Evolutionary conservation across 2,888 invertebrate species (phyloP), one percentile per base, ranked within the genome.

Genomic region (Meloe dianella): DNA sequence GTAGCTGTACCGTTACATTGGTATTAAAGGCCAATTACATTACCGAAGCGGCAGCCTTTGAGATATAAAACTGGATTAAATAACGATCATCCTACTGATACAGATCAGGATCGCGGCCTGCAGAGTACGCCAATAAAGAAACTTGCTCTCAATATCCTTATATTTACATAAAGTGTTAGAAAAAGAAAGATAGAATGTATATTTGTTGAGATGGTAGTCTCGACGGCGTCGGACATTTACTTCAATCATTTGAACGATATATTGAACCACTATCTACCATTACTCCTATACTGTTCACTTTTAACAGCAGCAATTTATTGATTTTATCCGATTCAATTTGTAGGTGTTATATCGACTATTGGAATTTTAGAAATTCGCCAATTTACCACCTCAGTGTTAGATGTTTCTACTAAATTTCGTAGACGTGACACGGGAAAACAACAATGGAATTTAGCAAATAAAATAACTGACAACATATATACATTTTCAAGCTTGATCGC

Each of bases 1-100:
- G 69, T 64, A 62, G 68, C 67, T 64, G 65, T 61, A 65, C 68
- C 70, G 66, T 65, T 63, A 66, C 63, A 63, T 62, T 62, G 66
- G 65, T 58, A 68, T 65, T 66, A 68, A 68, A 62, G 64, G 66
- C 66, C 66, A 69, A 69, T 69, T 68, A 68, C 68, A 68, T 68
- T 68, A 68, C 66, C 63, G 56, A 51, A 66, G 69, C 65, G 64
- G 65, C 69, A 54, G 64, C 69, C 69, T 69, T 69, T 69, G 69
- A 69, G 66, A 61, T 69, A 69, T 66, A 66, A 69, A 69, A 69
- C 66, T 61, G 64, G 66, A 69, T 69, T 69, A 69, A 69, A 69
- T 69, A 66, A 66, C 69, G 69, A 69, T 69, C 68, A 68, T 62
- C 66, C 51, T 51, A 64, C 64, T 64, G 68, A 62, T 68, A 65